Evolutionary conservation across 1,140 invertebrate genomes (phyloP).

Genomic region (Brachionus rotundiformis): DNA sequence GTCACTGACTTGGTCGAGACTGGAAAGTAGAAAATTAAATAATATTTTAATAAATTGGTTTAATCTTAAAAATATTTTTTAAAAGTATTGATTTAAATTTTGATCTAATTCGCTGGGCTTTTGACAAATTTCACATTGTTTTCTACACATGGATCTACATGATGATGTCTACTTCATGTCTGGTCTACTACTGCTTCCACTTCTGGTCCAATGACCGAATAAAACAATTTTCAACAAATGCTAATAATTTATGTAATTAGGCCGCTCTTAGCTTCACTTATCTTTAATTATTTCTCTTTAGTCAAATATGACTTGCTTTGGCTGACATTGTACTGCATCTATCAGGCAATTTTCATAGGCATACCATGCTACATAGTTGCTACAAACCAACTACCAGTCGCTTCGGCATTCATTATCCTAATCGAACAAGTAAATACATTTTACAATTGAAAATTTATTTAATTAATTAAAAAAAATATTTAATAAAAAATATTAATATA

Average conservation of each 20-base stretch:
- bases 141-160: constrained; percentile 68
- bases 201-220: constrained; percentile 64
- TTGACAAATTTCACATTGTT: constrained; percentile 68
- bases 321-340: constrained; percentile 58
- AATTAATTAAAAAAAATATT: not conserved
- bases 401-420: constrained; percentile 55
- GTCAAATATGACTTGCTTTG: constrained; percentile 60
- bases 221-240: not conserved
- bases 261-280: not conserved
- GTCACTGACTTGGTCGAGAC: constrained; percentile 73
- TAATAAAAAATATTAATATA: constrained; percentile 61
- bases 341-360: not conserved
- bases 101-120: constrained; percentile 66
- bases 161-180: constrained; percentile 64
- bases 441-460: no score
- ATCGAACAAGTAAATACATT: constrained; percentile 71
- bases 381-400: not conserved
- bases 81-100: constrained; percentile 67
- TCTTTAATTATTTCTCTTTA: constrained; percentile 53
- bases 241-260: constrained; percentile 42
- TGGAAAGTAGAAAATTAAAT: constrained; percentile 75
- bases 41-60: no score
- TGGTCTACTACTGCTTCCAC: constrained; percentile 67
- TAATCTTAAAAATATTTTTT: constrained; percentile 50
- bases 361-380: constrained; percentile 5